Percentiles rank a stretch among this genome's conserved stretches.
Conservation (phyloP, 2,888 invertebrate genomes). For the Drosophila kanekoi region DNA sequence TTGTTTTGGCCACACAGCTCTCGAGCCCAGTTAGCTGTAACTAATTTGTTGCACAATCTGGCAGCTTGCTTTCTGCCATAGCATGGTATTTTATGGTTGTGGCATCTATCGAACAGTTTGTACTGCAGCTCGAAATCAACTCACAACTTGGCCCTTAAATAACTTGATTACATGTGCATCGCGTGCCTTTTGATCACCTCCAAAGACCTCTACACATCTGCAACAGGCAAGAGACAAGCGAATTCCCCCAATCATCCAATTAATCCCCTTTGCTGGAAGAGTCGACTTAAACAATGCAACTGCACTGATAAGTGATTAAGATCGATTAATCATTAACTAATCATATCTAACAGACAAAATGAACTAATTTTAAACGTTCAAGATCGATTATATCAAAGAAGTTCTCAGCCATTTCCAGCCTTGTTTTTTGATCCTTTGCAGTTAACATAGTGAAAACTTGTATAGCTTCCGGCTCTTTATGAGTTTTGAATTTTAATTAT, state of each 20-base stretch:
- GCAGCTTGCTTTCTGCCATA: slow-evolving; percentile 10
- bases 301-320: too few species aligned
- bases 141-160: slow-evolving; percentile 32
- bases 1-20: slow-evolving; percentile 47
- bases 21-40: slow-evolving; percentile 76
- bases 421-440: not conserved
- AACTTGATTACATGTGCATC: slow-evolving; percentile 44
- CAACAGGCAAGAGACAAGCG: too few species aligned
- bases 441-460: not conserved
- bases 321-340: too few species aligned
- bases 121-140: slow-evolving; percentile 36
- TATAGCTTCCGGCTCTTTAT: not conserved
- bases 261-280: too few species aligned
- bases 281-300: too few species aligned
- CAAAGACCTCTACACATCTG: slow-evolving; percentile 4
- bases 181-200: not conserved
- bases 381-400: not conserved
- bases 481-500: slow-evolving; percentile 29
- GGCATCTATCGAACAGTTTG: slow-evolving; percentile 3
- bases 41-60: slow-evolving; percentile 63
- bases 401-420: too few species aligned
- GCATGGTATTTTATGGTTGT: not conserved
- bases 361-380: not conserved
- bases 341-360: not conserved
- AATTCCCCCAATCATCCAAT: too few species aligned